A percentile compares a stretch with the other conserved stretches of the same genome.
Conservation (phyloP, 1,140 invertebrate species). For the Caenorhabditis inopinata region DNA sequence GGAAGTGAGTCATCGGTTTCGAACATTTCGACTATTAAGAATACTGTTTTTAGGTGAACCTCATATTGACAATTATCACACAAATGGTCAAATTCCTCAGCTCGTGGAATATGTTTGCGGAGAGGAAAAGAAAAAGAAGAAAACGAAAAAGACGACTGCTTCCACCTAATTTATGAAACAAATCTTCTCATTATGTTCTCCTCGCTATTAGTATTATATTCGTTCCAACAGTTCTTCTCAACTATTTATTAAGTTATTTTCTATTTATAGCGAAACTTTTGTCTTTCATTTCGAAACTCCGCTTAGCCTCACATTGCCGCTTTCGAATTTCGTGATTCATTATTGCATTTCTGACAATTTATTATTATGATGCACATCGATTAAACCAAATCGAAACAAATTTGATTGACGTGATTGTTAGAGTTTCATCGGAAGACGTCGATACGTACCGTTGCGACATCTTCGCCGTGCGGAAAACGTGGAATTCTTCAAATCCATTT, state of each 20-base stretch:
- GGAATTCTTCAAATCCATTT: background rate
- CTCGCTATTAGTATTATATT: slow-evolving; percentile 26
- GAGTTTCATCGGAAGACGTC: background rate
- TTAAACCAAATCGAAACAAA: slow-evolving; percentile 14
- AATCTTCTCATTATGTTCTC: background rate
- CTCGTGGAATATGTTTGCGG: slow-evolving; percentile 65
- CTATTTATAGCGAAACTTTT: background rate
- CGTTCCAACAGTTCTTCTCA: background rate
- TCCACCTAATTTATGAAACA: background rate
- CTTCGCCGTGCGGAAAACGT: background rate
- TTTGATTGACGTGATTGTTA: background rate
- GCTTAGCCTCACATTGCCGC: slow-evolving; percentile 28
- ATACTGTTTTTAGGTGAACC: slow-evolving; percentile 47
- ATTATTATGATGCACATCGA: background rate
- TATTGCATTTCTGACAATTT: background rate
- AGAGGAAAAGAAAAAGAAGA: slow-evolving; percentile 56
- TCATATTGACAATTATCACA: slow-evolving; percentile 64
- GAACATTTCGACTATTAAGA: background rate
- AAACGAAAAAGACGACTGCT: slow-evolving; percentile 20
- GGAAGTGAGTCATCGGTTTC: slow-evolving; percentile 53
- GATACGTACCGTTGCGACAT: background rate
- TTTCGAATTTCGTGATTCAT: background rate
- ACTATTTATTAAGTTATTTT: background rate
- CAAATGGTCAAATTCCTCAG: slow-evolving; percentile 58
- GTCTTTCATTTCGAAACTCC: slow-evolving; percentile 16